Conservation (phyloP, 2,797 vertebrate genomes). For the Lutjanus campechanus region DNA sequence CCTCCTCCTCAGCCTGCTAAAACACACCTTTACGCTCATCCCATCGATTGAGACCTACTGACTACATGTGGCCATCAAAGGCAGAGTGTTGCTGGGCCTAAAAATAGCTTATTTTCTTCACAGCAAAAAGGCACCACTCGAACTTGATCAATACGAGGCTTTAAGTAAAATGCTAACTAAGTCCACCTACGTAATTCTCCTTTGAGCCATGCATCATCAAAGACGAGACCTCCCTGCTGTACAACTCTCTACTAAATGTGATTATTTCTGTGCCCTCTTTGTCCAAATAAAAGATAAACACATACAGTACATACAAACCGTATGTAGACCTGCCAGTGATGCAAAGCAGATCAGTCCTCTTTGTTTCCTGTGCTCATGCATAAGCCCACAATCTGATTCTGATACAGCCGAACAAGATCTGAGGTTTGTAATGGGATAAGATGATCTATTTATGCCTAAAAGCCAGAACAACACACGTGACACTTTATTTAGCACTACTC, state of each 20-base stretch:
- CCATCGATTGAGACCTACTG: constrained; percentile 27
- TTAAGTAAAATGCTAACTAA: constrained; percentile 4
- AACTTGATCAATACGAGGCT: constrained; percentile 31
- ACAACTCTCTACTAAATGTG: constrained; percentile 9
- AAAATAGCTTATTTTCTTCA: constrained; percentile 19
- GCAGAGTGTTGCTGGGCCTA: constrained; percentile 2
- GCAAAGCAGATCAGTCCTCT: constrained; percentile 38
- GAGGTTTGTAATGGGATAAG: constrained; percentile 49
- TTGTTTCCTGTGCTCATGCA: constrained; percentile 18
- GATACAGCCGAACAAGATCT: constrained; percentile 27
- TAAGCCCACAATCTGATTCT: constrained; percentile 49
- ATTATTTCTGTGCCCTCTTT: constrained; percentile 35
- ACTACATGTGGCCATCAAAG: constrained; percentile 4
- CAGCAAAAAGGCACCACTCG: constrained; percentile 3
- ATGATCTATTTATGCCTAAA: constrained; percentile 47
- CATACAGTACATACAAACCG: neutral
- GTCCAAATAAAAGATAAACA: constrained; percentile 17
- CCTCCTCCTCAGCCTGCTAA: neutral
- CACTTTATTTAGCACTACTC: constrained; percentile 18
- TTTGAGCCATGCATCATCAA: constrained; percentile 25
- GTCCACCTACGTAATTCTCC: constrained; percentile 9
- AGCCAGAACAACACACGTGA: constrained; percentile 35
- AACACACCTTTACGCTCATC: constrained; percentile 15
- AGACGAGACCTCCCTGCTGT: constrained; percentile 1
- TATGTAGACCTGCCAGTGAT: constrained; percentile 25